These are phyloP conservation scores for Erpetoichthys calabaricus DNA, from an alignment of 2,797 vertebrate species.

Conservation along the genomic window DNA sequence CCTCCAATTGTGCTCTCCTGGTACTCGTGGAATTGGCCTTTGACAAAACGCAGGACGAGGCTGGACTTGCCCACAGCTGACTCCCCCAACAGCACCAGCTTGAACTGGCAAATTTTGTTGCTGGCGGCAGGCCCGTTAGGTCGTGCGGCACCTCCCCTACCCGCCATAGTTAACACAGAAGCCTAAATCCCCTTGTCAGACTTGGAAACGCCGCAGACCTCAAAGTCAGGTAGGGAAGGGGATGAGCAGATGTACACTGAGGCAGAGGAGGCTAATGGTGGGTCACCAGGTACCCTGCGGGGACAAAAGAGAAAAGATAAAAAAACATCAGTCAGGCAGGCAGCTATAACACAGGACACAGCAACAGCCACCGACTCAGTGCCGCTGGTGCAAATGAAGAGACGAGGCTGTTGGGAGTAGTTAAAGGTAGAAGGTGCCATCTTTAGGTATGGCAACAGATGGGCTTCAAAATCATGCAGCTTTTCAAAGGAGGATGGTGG, in stretches of 20 bases:
- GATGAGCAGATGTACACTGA: conserved; percentile 13
- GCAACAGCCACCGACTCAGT: no score
- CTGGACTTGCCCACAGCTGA: conserved; percentile 96
- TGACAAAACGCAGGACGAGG: conserved; percentile 92
- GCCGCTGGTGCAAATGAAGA: no score
- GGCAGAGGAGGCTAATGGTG: conserved; percentile 31
- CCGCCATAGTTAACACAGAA: conserved; percentile 58
- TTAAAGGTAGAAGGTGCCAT: no score
- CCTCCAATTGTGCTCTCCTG: conserved; percentile 98
- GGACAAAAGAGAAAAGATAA: conserved; percentile 19
- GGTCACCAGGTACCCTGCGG: conserved; percentile 35
- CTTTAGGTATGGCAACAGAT: no score
- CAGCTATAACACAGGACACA: no score
- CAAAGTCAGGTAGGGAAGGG: conserved; percentile 18
- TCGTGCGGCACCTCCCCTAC: conserved; percentile 80
- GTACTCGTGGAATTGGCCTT: conserved; percentile 96
- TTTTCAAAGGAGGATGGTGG: no score
- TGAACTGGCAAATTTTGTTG: conserved; percentile 98
- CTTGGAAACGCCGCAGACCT: conserved; percentile 18
- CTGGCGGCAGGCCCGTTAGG: conserved; percentile 81
- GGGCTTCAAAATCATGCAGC: no score
- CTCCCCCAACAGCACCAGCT: conserved; percentile 90
- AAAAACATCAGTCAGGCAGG: no score
- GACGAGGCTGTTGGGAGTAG: no score
- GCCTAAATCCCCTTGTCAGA: not conserved